phyloP scores from a whole-genome alignment of 1,140 invertebrate genomes.

The Sycophaga agraensis region DNA sequence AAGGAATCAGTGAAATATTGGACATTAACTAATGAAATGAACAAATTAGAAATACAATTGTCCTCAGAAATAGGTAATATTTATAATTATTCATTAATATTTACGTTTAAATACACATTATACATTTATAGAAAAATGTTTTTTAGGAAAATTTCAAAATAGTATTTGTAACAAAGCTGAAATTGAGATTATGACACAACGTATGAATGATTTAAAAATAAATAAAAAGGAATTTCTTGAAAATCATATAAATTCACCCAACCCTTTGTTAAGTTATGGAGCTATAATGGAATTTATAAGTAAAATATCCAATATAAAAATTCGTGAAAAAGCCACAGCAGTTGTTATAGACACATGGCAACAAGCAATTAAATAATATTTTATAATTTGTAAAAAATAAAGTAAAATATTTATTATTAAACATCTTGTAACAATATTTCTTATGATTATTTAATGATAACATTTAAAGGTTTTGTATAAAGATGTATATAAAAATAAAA shows the following conservation, averaged over 20 bases:
- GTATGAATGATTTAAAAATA: constrained; percentile 37
- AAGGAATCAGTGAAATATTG: constrained; percentile 38
- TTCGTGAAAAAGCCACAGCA: neutral
- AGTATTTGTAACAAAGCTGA: constrained; percentile 21
- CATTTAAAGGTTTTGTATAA: constrained; percentile 18
- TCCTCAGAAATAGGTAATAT: constrained; percentile 36
- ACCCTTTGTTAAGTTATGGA: constrained; percentile 41
- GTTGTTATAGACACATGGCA: constrained; percentile 32
- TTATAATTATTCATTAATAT: constrained; percentile 25
- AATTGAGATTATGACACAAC: constrained; percentile 28
- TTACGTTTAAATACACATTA: constrained; percentile 1
- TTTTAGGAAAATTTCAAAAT: constrained; percentile 33
- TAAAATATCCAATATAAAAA: constrained; percentile 34
- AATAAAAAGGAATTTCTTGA: constrained; percentile 40
- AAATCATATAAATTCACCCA: constrained; percentile 39
- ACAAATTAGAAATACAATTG: constrained; percentile 39
- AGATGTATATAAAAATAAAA: constrained; percentile 12
- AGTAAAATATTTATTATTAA: neutral
- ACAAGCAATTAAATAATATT: constrained; percentile 10
- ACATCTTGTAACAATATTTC: too few relatives aligned
- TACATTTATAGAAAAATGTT: neutral
- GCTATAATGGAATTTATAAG: constrained; percentile 38
- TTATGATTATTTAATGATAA: constrained; percentile 27
- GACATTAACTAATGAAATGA: constrained; percentile 36
- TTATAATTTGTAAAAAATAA: constrained; percentile 2